Percentiles rank a stretch among this genome's conserved stretches.
These are phyloP conservation scores for Polyodon spathula DNA, from an alignment of 2,113 vertebrate species.

Conservation along the genomic window DNA sequence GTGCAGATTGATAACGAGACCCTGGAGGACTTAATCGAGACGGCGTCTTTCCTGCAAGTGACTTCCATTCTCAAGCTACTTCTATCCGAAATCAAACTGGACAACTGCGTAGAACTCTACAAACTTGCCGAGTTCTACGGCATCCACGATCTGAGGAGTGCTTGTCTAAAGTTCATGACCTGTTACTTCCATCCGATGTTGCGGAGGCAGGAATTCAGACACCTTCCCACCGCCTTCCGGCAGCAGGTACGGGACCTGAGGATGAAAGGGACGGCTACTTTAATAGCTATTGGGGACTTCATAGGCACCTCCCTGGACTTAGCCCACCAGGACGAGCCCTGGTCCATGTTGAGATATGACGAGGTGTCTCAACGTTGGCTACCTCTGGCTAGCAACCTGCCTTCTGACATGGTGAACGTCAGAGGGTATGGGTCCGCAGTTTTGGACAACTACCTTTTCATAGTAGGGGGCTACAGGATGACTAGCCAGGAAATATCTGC, in stretches of 20 bases:
- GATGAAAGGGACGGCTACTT: slow-evolving; percentile 68
- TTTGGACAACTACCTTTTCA: slow-evolving; percentile 89
- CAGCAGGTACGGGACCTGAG: slow-evolving; percentile 68
- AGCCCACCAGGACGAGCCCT: slow-evolving; percentile 59
- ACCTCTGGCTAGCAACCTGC: slow-evolving; percentile 67
- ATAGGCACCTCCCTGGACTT: slow-evolving; percentile 51
- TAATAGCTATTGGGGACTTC: slow-evolving; percentile 76
- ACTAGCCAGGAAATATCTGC: slow-evolving; percentile 85
- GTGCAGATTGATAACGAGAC: slow-evolving; percentile 59
- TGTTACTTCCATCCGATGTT: slow-evolving; percentile 78
- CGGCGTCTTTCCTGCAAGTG: slow-evolving; percentile 86
- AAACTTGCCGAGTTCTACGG: slow-evolving; percentile 80
- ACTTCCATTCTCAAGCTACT: slow-evolving; percentile 77
- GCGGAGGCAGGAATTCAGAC: slow-evolving; percentile 58
- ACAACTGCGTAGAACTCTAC: slow-evolving; percentile 81
- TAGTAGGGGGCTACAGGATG: slow-evolving; percentile 79
- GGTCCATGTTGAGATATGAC: slow-evolving; percentile 77
- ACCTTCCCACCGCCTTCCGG: slow-evolving; percentile 47
- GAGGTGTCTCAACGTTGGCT: slow-evolving; percentile 76
- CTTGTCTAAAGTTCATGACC: slow-evolving; percentile 77
- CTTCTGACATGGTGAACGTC: slow-evolving; percentile 75
- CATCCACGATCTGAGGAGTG: slow-evolving; percentile 66
- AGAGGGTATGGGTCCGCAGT: slow-evolving; percentile 73
- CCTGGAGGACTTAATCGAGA: slow-evolving; percentile 79
- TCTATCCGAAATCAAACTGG: slow-evolving; percentile 66